Evolutionary conservation across 1,140 invertebrate species (phyloP).

Genomic region (Drosophila quadrilineata): DNA sequence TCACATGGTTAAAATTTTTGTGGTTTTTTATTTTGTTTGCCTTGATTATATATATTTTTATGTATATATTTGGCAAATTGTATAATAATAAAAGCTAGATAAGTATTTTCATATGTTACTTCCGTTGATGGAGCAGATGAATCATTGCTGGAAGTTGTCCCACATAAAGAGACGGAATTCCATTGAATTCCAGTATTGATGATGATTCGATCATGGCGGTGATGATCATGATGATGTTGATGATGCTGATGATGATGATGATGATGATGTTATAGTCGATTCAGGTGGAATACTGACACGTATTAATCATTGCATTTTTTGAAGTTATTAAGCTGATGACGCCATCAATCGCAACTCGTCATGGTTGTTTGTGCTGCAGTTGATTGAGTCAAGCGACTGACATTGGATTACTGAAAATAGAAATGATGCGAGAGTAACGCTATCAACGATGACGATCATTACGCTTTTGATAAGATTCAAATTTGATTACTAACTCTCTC

Average conservation of each 20-base stretch:
- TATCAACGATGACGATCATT: conserved; percentile 7
- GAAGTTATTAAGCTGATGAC: conserved; percentile 41
- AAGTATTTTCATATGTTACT: conserved; percentile 36
- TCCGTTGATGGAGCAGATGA: conserved; percentile 42
- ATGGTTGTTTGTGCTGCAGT: conserved; percentile 43
- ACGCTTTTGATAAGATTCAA: conserved; percentile 69
- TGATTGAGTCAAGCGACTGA: conserved; percentile 22
- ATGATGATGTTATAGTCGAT: conserved; percentile 22
- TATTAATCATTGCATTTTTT: conserved; percentile 49
- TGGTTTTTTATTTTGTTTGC: too few species aligned
- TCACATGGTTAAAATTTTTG: neutral
- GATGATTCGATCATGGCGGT: conserved; percentile 4
- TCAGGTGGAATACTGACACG: too few species aligned
- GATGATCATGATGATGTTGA: too few species aligned
- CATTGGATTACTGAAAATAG: conserved; percentile 52
- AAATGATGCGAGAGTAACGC: conserved; percentile 41
- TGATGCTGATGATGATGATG: conserved; percentile 15
- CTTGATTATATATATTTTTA: too few species aligned
- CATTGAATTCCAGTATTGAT: conserved; percentile 52
- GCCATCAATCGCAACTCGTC: conserved; percentile 52
- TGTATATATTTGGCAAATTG: too few species aligned
- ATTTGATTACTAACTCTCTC: too few species aligned
- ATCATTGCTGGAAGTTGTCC: conserved; percentile 33
- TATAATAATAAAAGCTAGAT: too few species aligned
- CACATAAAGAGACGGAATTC: conserved; percentile 47